Evolutionary conservation across 2,113 vertebrate species (phyloP).

Genomic region (Chiloscyllium plagiosum): DNA sequence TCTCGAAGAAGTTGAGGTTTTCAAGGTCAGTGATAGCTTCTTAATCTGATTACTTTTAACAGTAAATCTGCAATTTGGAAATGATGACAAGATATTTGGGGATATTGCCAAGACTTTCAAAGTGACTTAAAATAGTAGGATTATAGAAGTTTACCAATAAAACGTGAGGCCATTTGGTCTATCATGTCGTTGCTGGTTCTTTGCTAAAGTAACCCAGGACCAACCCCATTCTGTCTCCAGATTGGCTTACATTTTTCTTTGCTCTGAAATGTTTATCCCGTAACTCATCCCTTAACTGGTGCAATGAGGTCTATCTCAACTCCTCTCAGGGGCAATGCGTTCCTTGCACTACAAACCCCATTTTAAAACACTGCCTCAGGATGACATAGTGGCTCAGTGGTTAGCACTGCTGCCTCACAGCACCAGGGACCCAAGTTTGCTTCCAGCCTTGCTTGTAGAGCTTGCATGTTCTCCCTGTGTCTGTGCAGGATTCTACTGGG

Average conservation of each 20-base stretch:
- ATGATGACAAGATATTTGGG: background rate
- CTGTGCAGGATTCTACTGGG: no score
- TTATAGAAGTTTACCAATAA: background rate
- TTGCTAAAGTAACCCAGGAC: background rate
- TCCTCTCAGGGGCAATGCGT: background rate
- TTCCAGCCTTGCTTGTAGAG: no score
- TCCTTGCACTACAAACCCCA: background rate
- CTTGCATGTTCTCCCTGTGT: no score
- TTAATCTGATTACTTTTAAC: background rate
- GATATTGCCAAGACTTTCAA: background rate
- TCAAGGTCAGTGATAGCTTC: constrained; percentile 65
- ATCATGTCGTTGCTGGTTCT: background rate
- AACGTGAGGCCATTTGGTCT: background rate
- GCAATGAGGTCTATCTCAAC: background rate
- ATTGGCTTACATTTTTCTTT: background rate
- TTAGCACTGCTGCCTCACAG: no score
- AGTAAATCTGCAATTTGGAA: background rate
- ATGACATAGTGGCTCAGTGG: no score
- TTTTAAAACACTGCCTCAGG: background rate
- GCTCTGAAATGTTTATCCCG: background rate
- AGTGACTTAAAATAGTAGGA: background rate
- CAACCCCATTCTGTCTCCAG: background rate
- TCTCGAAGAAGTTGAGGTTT: constrained; percentile 93
- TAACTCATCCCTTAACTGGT: background rate
- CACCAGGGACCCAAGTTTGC: no score